A percentile compares a stretch with the other conserved stretches of the same genome.
Conservation (phyloP, 2,888 invertebrate genomes). For the Microdon myrmicae region DNA sequence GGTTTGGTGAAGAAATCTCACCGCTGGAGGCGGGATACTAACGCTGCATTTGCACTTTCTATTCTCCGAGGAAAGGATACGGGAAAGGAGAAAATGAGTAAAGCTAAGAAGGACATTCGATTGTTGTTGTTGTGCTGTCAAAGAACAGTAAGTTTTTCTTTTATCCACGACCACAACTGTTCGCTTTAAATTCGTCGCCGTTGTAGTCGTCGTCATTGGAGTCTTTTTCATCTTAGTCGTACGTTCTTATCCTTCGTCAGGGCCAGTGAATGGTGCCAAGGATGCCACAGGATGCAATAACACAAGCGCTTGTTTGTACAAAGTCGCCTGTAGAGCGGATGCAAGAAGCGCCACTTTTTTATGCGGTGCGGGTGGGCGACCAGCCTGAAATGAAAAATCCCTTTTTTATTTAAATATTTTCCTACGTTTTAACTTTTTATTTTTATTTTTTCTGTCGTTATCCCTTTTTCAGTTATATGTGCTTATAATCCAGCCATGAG, state of each 20-base stretch:
- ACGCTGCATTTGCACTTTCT: constrained; percentile 30
- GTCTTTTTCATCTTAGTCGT: no score
- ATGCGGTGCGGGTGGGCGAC: constrained; percentile 46
- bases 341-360: constrained; percentile 49
- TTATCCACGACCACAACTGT: constrained; percentile 13
- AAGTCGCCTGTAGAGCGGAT: constrained; percentile 37
- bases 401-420: constrained; percentile 51
- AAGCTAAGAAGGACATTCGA: constrained; percentile 27
- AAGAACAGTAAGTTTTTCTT: constrained; percentile 36
- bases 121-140: constrained; percentile 17
- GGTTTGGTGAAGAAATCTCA: background rate
- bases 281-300: constrained; percentile 51
- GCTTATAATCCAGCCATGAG: constrained; percentile 43
- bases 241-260: constrained; percentile 23
- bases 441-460: constrained; percentile 37
- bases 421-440: constrained; percentile 27
- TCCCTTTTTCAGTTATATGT: constrained; percentile 21
- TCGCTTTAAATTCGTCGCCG: no score
- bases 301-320: constrained; percentile 50
- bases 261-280: constrained; percentile 45
- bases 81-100: constrained; percentile 30
- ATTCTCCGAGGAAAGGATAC: constrained; percentile 3
- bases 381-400: constrained; percentile 46
- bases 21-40: no score
- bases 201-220: constrained; percentile 17